phyloP scores from a whole-genome alignment of 2,797 vertebrate genomes.

The Sebastes cheni region DNA sequence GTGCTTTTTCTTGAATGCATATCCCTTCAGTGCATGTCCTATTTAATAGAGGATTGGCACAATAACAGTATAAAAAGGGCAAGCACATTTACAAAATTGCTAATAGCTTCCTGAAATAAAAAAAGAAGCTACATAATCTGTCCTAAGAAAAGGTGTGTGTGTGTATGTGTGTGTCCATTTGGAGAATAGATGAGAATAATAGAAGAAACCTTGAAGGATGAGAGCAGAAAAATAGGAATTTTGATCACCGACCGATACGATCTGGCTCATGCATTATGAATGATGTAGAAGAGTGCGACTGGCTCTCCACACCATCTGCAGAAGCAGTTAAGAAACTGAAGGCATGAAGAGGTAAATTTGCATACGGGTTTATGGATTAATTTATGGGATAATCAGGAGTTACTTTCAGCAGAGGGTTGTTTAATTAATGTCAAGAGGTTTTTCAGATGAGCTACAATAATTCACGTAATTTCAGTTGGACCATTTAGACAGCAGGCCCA shows the following conservation, averaged over 20 bases:
- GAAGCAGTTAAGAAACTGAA: constrained; percentile 47
- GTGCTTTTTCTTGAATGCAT: background rate
- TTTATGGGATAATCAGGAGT: constrained; percentile 63
- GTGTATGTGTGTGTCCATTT: constrained; percentile 7
- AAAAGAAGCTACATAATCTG: constrained; percentile 28
- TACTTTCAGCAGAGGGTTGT: constrained; percentile 59
- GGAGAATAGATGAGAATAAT: constrained; percentile 42
- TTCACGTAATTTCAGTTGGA: constrained; percentile 52
- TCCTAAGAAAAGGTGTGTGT: constrained; percentile 13
- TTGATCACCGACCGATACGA: constrained; percentile 50
- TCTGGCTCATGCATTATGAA: constrained; percentile 62
- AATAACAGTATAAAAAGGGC: constrained; percentile 34
- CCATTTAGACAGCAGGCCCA: constrained; percentile 43
- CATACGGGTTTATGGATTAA: constrained; percentile 60
- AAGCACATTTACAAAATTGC: constrained; percentile 48
- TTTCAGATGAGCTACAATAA: constrained; percentile 65
- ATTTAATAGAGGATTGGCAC: constrained; percentile 14
- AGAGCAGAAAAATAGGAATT: constrained; percentile 33
- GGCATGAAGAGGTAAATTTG: constrained; percentile 45
- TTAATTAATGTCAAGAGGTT: constrained; percentile 75
- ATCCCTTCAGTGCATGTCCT: constrained; percentile 2
- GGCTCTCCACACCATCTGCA: constrained; percentile 37
- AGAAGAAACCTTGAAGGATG: constrained; percentile 46
- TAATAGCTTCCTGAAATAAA: constrained; percentile 41
- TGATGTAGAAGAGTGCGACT: constrained; percentile 24